Conservation (phyloP, 2,113 vertebrate species). For the Polypterus bichir region DNA sequence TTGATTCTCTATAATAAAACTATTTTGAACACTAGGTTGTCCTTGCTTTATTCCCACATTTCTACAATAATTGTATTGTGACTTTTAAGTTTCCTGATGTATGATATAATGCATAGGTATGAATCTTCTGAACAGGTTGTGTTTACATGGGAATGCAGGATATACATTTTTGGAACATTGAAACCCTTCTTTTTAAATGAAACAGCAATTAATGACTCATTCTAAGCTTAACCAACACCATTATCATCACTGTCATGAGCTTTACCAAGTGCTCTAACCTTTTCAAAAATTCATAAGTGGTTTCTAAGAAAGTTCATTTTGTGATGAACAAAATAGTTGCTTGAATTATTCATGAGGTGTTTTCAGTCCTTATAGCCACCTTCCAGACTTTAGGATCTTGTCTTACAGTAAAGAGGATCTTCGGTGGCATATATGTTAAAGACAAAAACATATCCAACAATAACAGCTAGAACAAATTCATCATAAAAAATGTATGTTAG, state of each 20-base stretch:
- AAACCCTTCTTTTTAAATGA: background rate
- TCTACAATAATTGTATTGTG: too few relatives aligned
- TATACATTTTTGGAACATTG: background rate
- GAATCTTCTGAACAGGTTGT: background rate
- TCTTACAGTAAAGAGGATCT: conserved; percentile 22
- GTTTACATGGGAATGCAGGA: background rate
- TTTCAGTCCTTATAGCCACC: conserved; percentile 31
- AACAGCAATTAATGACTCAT: conserved; percentile 10
- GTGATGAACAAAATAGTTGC: conserved; percentile 26
- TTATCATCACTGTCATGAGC: conserved; percentile 6
- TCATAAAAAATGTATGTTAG: too few relatives aligned
- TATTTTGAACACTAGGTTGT: too few relatives aligned
- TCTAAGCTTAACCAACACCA: conserved; percentile 8
- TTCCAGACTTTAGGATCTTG: conserved; percentile 31
- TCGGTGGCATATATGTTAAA: conserved; percentile 27
- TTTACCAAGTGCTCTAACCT: conserved; percentile 26
- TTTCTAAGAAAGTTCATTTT: conserved; percentile 20
- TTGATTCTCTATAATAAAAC: too few relatives aligned
- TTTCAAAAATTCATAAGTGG: conserved; percentile 24
- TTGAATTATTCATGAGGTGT: conserved; percentile 41
- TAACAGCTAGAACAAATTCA: too few relatives aligned
- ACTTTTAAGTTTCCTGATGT: too few relatives aligned
- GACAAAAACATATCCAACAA: conserved; percentile 19
- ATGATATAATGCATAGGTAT: background rate
- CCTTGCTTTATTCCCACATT: too few relatives aligned